These are phyloP conservation scores for Orthosia incerta DNA, from an alignment of 2,888 invertebrate species.

Conservation along the genomic window DNA sequence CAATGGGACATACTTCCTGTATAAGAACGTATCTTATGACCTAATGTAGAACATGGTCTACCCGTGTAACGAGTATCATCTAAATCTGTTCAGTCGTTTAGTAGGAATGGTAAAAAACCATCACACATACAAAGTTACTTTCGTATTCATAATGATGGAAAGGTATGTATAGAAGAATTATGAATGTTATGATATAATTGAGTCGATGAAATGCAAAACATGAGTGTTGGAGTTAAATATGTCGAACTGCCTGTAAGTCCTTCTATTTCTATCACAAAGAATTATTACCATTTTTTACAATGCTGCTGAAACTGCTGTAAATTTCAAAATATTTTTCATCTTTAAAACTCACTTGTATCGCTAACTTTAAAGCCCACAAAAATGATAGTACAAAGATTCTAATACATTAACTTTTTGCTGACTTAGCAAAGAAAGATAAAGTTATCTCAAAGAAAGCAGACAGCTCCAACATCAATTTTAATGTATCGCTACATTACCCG, in stretches of 20 bases:
- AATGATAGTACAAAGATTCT: background rate
- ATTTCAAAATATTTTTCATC: background rate
- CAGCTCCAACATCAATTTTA: slow-evolving; percentile 41
- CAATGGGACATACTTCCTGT: too few species aligned
- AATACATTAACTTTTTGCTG: slow-evolving; percentile 34
- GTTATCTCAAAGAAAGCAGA: slow-evolving; percentile 35
- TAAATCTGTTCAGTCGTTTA: too few species aligned
- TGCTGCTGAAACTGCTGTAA: too few species aligned
- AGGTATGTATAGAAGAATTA: too few species aligned
- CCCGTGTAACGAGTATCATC: too few species aligned
- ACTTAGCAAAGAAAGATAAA: slow-evolving; percentile 24
- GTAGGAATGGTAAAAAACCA: too few species aligned
- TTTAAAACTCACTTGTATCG: background rate
- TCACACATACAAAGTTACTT: too few species aligned
- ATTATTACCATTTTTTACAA: background rate
- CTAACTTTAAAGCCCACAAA: background rate
- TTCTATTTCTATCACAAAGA: background rate
- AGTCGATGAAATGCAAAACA: slow-evolving; percentile 9
- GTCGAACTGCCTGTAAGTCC: background rate
- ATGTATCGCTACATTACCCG: slow-evolving; percentile 48
- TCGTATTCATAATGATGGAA: too few species aligned
- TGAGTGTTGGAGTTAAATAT: background rate
- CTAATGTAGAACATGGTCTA: too few species aligned
- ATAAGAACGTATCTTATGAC: too few species aligned
- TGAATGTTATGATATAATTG: background rate